A percentile compares a stretch with the other conserved stretches of the same genome.
These are phyloP conservation scores for Graphium colonna DNA, from an alignment of 2,888 invertebrate genomes.

Conservation along the genomic window DNA sequence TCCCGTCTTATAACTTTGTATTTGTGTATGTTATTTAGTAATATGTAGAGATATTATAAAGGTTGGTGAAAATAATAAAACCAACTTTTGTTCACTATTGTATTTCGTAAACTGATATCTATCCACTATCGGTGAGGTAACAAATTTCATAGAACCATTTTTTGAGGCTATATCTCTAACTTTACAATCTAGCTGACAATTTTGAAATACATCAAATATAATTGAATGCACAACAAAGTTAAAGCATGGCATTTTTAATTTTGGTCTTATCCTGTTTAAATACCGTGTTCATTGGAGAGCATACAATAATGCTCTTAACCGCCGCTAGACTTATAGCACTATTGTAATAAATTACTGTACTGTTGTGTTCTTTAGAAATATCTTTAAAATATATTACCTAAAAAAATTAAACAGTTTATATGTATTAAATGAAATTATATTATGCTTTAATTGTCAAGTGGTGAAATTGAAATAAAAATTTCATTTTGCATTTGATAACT, in stretches of 20 bases:
- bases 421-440: too few species aligned
- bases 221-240: conserved; percentile 11
- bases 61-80: conserved; percentile 27
- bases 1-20: too few species aligned
- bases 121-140: conserved; percentile 78
- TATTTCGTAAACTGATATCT: conserved; percentile 70
- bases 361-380: too few species aligned
- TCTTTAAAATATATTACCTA: too few species aligned
- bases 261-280: conserved; percentile 1
- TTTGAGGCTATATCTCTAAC: conserved; percentile 62
- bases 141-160: conserved; percentile 69
- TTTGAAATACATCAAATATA: conserved; percentile 56
- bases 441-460: too few species aligned
- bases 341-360: too few species aligned
- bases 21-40: too few species aligned
- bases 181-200: conserved; percentile 64
- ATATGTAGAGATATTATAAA: too few species aligned
- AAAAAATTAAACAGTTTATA: too few species aligned
- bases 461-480: too few species aligned
- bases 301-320: background rate
- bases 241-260: background rate
- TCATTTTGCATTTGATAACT: too few species aligned
- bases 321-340: background rate
- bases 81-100: background rate
- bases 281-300: background rate